A percentile compares a stretch with the other conserved stretches of the same genome.
These are phyloP conservation scores for Pogonomyrmex barbatus DNA, from an alignment of 1,140 invertebrate genomes.

Conservation along the genomic window DNA sequence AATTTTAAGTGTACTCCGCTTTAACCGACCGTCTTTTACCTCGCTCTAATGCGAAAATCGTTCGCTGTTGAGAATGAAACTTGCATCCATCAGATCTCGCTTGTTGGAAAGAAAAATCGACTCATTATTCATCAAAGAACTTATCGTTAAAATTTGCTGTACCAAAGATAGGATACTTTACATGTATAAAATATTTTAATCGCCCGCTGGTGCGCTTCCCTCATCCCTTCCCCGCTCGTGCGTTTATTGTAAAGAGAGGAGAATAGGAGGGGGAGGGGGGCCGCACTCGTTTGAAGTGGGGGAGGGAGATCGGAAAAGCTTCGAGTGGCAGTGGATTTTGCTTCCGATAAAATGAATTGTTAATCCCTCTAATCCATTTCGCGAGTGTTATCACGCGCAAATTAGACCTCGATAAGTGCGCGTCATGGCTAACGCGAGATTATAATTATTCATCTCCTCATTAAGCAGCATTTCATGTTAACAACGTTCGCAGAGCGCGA, in stretches of 20 bases:
- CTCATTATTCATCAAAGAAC: conserved; percentile 45
- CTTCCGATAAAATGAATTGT: conserved; percentile 38
- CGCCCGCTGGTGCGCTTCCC: not conserved
- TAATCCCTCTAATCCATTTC: conserved; percentile 38
- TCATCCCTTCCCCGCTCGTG: not conserved
- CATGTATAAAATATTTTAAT: conserved; percentile 54
- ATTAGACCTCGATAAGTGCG: conserved; percentile 47
- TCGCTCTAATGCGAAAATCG: not conserved
- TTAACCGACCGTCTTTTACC: not conserved
- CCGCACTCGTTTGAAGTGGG: not conserved
- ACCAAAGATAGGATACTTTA: conserved; percentile 5
- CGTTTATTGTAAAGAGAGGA: conserved; percentile 10
- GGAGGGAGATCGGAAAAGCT: conserved; percentile 7
- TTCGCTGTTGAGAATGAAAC: not conserved
- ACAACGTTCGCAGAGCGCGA: not conserved
- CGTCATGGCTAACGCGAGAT: not conserved
- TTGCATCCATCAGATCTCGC: not conserved
- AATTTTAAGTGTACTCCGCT: not conserved
- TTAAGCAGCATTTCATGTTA: conserved; percentile 22
- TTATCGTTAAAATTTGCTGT: conserved; percentile 34
- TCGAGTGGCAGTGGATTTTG: conserved; percentile 48
- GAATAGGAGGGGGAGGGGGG: not conserved
- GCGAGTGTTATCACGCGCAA: conserved; percentile 41
- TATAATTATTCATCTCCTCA: conserved; percentile 45
- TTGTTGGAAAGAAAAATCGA: conserved; percentile 34